Conservation (phyloP, 2,113 vertebrate species). For the Columbina picui region DNA sequence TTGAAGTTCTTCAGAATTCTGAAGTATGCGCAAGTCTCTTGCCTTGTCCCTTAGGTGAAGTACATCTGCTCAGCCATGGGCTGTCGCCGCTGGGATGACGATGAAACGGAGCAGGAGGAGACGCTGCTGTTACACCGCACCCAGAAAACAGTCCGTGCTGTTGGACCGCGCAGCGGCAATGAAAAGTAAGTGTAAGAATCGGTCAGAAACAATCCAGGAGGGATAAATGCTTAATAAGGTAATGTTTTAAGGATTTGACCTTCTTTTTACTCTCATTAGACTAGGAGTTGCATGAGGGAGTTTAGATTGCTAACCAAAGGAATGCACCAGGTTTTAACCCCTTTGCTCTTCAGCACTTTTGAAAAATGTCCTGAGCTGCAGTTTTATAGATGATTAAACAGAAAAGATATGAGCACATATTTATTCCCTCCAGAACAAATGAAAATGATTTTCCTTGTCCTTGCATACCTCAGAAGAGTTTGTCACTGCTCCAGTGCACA, state of each 20-base stretch:
- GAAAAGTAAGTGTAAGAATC: slow-evolving; percentile 85
- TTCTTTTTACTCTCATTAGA: not conserved
- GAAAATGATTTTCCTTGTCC: not conserved
- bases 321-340: not conserved
- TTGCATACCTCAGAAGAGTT: not conserved
- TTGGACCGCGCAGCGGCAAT: slow-evolving; percentile 90
- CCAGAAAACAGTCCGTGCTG: slow-evolving; percentile 95
- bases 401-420: not conserved
- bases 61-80: slow-evolving; percentile 96
- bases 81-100: slow-evolving; percentile 89
- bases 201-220: fast-evolving
- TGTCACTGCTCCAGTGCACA: not conserved
- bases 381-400: not conserved
- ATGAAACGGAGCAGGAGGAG: slow-evolving; percentile 87
- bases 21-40: not conserved
- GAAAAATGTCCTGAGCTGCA: not conserved
- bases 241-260: not conserved
- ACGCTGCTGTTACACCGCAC: slow-evolving; percentile 91
- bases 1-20: not conserved
- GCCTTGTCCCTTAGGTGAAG: slow-evolving; percentile 79
- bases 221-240: fast-evolving
- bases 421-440: not conserved
- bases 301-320: not conserved
- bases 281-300: not conserved
- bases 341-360: not conserved